These are phyloP conservation scores for Calephelis virginiensis DNA, from an alignment of 1,140 invertebrate genomes.

Conservation along the genomic window DNA sequence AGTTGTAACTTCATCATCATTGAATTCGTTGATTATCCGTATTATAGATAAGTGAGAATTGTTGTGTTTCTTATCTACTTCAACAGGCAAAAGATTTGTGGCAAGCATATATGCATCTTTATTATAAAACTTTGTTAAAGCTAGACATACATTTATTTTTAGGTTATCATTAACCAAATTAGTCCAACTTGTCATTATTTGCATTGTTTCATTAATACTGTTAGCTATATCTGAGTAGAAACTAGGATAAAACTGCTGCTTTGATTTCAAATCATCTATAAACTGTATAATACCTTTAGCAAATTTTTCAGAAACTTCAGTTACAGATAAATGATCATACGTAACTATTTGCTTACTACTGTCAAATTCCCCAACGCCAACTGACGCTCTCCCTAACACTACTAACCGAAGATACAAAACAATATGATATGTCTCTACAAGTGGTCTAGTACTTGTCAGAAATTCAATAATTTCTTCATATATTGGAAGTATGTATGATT, in stretches of 20 bases:
- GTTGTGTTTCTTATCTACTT: constrained; percentile 1
- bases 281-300: constrained; percentile 30
- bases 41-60: constrained; percentile 3
- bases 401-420: constrained; percentile 31
- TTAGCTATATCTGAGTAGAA: constrained; percentile 21
- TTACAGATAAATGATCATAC: constrained; percentile 14
- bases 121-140: constrained; percentile 18
- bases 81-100: constrained; percentile 15
- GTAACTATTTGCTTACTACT: constrained; percentile 3
- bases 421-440: constrained; percentile 33
- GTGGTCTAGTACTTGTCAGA: constrained; percentile 27
- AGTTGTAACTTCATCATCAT: constrained; percentile 12
- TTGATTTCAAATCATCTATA: constrained; percentile 31
- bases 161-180: neutral
- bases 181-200: neutral
- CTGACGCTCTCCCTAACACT: constrained; percentile 18
- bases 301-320: constrained; percentile 21
- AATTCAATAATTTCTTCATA: constrained; percentile 28
- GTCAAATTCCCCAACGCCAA: constrained; percentile 23
- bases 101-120: constrained; percentile 19
- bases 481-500: constrained; percentile 22
- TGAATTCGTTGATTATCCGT: neutral
- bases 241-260: constrained; percentile 27
- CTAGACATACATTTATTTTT: constrained; percentile 19
- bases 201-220: neutral